These are phyloP conservation scores for Lathronympha strigana DNA, from an alignment of 2,888 invertebrate species.

Conservation along the genomic window DNA sequence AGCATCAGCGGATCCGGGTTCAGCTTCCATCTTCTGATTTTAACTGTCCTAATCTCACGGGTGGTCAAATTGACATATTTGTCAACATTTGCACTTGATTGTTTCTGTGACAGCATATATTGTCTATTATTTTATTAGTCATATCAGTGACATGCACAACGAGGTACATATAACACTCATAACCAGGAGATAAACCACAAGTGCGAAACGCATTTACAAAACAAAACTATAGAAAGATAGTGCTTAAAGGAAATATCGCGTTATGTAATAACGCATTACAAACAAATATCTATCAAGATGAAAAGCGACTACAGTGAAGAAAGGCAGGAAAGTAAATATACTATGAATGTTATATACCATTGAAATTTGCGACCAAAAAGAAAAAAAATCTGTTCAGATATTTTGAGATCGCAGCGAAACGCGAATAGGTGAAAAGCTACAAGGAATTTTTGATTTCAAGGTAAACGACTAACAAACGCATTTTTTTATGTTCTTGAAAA, in stretches of 20 bases:
- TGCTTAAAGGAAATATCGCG: slow-evolving; percentile 1
- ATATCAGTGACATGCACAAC: too few species aligned
- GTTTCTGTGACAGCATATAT: too few species aligned
- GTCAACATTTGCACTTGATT: too few species aligned
- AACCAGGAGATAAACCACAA: not conserved
- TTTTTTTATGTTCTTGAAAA: too few species aligned
- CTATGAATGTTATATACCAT: not conserved
- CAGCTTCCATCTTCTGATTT: too few species aligned
- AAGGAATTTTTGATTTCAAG: too few species aligned
- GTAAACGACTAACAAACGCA: too few species aligned
- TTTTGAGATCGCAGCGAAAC: not conserved
- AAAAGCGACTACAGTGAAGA: slow-evolving; percentile 2
- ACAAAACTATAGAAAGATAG: not conserved
- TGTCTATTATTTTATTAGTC: too few species aligned
- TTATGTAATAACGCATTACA: not conserved
- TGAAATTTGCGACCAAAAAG: not conserved
- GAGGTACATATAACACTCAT: not conserved
- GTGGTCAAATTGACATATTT: too few species aligned
- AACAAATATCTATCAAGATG: not conserved
- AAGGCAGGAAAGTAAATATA: not conserved
- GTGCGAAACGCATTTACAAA: slow-evolving; percentile 3
- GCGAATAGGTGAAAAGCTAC: too few species aligned
- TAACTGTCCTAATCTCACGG: too few species aligned
- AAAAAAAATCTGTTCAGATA: not conserved
- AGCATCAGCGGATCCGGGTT: too few species aligned